Evolutionary conservation across 2,888 invertebrate genomes (phyloP).

Genomic region (Pristionchus mayeri): DNA sequence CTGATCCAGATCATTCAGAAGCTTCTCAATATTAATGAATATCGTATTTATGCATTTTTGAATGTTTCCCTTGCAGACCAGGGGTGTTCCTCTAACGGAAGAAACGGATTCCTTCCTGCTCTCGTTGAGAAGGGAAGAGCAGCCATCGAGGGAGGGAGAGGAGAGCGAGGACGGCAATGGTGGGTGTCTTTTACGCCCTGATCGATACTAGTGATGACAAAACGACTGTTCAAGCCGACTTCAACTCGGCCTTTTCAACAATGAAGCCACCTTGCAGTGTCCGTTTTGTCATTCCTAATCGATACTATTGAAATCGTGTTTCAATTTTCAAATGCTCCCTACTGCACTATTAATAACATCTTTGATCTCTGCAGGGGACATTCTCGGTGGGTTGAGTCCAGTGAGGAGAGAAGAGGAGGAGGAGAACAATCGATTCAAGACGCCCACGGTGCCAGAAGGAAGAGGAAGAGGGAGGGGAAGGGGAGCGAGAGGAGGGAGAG

Average conservation of each 20-base stretch:
- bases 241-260: too few relatives aligned
- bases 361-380: neutral
- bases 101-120: constrained; percentile 23
- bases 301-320: neutral
- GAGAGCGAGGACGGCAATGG: neutral
- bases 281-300: too few relatives aligned
- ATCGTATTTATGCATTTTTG: neutral
- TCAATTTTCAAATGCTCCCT: neutral
- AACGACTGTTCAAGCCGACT: too few relatives aligned
- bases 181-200: neutral
- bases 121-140: neutral
- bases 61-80: neutral
- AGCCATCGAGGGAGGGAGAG: neutral
- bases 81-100: neutral
- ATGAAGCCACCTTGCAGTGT: too few relatives aligned
- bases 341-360: too few relatives aligned
- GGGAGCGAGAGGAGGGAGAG: neutral
- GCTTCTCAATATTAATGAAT: too few relatives aligned
- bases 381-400: constrained; percentile 6
- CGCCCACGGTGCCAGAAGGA: constrained; percentile 5
- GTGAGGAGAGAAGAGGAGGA: neutral
- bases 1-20: too few relatives aligned
- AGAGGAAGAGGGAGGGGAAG: neutral
- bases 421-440: neutral
- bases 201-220: too few relatives aligned